Percentiles rank a stretch among this genome's conserved stretches.
Conservation (phyloP, 2,797 vertebrate genomes). For the Sciurus vulgaris region DNA sequence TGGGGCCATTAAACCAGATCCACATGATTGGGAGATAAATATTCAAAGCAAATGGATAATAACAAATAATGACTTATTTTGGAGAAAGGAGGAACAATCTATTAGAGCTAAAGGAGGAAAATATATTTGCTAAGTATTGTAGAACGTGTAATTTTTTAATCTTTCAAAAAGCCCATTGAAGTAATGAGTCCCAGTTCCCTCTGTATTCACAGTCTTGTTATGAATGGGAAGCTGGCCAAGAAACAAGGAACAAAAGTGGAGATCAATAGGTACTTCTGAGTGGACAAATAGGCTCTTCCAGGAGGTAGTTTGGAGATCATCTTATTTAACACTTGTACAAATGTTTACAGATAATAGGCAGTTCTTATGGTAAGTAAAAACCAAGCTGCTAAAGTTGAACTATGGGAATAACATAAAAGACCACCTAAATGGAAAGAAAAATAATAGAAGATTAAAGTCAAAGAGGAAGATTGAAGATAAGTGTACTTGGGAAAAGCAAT, state of each 20-base stretch:
- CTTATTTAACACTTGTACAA: constrained; percentile 53
- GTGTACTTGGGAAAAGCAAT: constrained; percentile 61
- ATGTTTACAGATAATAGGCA: constrained; percentile 18
- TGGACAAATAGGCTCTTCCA: constrained; percentile 33
- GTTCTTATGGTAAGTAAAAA: constrained; percentile 54
- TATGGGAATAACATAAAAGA: constrained; percentile 44
- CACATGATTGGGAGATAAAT: not conserved
- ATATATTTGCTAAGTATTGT: not conserved
- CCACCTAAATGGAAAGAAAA: constrained; percentile 55
- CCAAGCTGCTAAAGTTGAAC: constrained; percentile 10
- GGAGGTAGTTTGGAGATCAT: constrained; percentile 52
- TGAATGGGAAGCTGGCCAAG: constrained; percentile 10
- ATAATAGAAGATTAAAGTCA: constrained; percentile 65
- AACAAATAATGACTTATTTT: constrained; percentile 38
- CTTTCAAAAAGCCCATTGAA: constrained; percentile 10
- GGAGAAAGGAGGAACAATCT: not conserved
- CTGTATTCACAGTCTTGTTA: not conserved
- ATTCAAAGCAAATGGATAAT: constrained; percentile 31
- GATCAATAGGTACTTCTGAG: not conserved
- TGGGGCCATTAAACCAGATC: not conserved
- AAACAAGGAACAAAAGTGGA: not conserved
- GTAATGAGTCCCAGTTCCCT: constrained; percentile 36
- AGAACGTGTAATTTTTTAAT: constrained; percentile 47
- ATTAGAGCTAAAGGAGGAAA: constrained; percentile 46
- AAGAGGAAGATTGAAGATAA: constrained; percentile 67